Conservation (phyloP, 2,113 vertebrate genomes). For the Heptranchias perlo region DNA sequence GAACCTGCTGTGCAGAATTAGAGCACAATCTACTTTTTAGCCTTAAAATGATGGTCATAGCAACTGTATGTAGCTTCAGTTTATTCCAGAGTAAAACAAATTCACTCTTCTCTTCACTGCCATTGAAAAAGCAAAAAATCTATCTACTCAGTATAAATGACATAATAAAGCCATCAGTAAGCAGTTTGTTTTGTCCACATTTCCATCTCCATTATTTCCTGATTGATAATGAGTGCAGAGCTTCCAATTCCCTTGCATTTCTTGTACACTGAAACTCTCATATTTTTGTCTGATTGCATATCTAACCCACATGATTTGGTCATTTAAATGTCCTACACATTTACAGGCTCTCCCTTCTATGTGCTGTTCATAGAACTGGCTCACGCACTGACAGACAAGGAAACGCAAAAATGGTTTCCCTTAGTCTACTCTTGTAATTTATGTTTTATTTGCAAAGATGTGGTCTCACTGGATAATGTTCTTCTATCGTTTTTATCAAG, state of each 20-base stretch:
- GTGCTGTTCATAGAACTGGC: background rate
- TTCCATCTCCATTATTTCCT: background rate
- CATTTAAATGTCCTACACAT: background rate
- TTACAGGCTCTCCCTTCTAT: background rate
- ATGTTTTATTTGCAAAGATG: background rate
- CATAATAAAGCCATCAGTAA: background rate
- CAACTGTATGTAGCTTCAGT: background rate
- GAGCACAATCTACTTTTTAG: background rate
- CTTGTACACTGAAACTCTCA: background rate
- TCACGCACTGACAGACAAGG: background rate
- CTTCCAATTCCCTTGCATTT: background rate
- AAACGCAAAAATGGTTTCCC: background rate
- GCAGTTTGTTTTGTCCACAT: background rate
- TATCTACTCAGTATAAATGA: background rate
- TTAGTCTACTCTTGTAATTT: background rate
- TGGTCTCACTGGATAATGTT: background rate
- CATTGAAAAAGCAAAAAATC: background rate
- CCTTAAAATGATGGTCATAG: background rate
- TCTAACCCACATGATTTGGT: background rate
- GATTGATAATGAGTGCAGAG: background rate
- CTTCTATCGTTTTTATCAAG: background rate
- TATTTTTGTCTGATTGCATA: background rate
- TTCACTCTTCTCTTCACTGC: background rate
- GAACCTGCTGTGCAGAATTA: background rate
- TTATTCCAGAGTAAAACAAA: background rate